Base-by-base conservation (phyloP, 1,140 invertebrate species). In the Chironomus tepperi region DNA sequence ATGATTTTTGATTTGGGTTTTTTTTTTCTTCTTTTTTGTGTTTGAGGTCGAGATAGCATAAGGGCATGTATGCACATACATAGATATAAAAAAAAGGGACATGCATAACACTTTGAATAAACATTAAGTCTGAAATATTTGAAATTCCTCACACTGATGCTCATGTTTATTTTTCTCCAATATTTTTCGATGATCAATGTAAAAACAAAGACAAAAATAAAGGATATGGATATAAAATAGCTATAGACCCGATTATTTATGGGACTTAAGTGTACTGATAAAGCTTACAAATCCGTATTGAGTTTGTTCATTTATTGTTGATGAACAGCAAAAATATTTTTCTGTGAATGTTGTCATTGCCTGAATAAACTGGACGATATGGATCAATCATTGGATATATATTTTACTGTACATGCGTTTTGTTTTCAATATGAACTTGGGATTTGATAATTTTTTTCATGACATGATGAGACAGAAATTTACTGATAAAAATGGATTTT, bases 91-190 rank as follows among this genome's bases (percentile, higher is more conserved):
- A 47, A 57, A 57, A 57, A 57, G 47, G 47, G 47, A 57, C 47
- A 57, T 57, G 47, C 47, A 57, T 57, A 57, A 57, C 47, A 57
- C 47, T 57, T 57, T 57, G 47, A 57, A 57, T 57, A 57, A 57
- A 57, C 47, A 57, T 57, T 57, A 57, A 57, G 12, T 57, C n/a
- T 57, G 47, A 57, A 34, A 57, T 57, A 57, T 57, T 57, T 57
- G 47, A 57, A 57, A 57, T 57, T 57, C 47, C 47, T 57, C 47
- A 57, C 47, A 57, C 47, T 15, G 12, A n/a, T 34, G 24, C 5
- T 34, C 24, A 2, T 34, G 24, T 34, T 34, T 34, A 34, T 34
- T 34, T 34, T 34, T 34, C 24, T 34, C 24, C 24, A 34, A n/a
- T n/a, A n/a, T 34, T 34, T 34, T 34, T 34, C 24, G 24, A 34